Evolutionary conservation across 1,140 invertebrate species (phyloP), one percentile per base, ranked within the genome.

Genomic region (Calliopsis andreniformis): DNA sequence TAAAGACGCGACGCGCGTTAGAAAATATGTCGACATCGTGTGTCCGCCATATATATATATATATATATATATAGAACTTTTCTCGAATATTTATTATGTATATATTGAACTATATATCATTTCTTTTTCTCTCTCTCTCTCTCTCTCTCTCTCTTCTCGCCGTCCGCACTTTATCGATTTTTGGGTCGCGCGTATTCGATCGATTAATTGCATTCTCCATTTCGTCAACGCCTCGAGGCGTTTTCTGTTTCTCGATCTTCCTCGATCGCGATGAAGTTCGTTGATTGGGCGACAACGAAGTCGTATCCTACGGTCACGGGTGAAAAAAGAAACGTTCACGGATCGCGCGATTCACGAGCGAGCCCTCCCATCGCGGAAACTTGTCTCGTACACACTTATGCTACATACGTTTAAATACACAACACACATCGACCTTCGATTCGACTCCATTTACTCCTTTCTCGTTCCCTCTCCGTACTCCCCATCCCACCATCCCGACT

Each of bases 1-100:
- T 87, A 86, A 85, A 87, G 76, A 87, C 84, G 86, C 83, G 83
- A 84, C 79, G 78, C 83, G 79, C 83, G 80, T 84, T 85, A 84
- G 77, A 86, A 81, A 83, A 85, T 83, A 79, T 61, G 75, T 80
- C 70, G 78, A 79, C 72, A 53, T 79, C 76, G 35, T 39, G 35
- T 39, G 58, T 76, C 58, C 77, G 69, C 69, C 76, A 59, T 66
- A 58, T 77, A 35, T 71, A 71, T 64, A 56, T 71, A 78, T 73
- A 59, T 59, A 56, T 78, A 64, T 73, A 51, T 61, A 39, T 59
- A 30, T 61, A n/a, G 32, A 28, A 25, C 16, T 58, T 23, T 14
- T n/a, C 4, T 5, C 30, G 23, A 55, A 35, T 51, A 53, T 70
- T 8, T 78, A 71, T 78, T 68, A 59, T 76, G 39, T 76, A 63